Base-by-base conservation (phyloP, 2,113 vertebrate genomes). In the Anguilla japonica region DNA sequence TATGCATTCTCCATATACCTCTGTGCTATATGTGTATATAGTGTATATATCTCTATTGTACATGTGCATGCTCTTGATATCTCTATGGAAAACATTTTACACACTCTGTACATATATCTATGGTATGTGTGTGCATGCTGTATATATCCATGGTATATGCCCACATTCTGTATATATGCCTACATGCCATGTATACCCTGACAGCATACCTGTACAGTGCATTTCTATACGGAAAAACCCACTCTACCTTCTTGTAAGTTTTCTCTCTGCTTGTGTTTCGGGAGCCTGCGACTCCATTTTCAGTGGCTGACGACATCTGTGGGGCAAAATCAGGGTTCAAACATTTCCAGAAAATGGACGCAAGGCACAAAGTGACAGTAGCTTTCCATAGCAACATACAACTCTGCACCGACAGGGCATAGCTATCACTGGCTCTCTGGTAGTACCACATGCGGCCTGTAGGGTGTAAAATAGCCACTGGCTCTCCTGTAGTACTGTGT, bases 211-310 rank as follows among this genome's bases (percentile, higher is more conserved):
- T 67, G 60, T 22, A 67, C 20, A 63, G 20, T 67, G 18, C 18
- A 15, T 75, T 11, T 75, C n/a, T 75, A 34, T 34, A 29, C 34
- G 26, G 1, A 9, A 11, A 75, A 75, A 29, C 8, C 71, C 26
- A 41, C 79, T 75, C 90, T 88, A 98, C 98, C 96, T 98, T 99
- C 94, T 99, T 99, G 82, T 99, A 99, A 0, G 97, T 99, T 95
- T 99, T 99, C 91, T 99, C 98, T 94, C 96, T 96, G 60, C 94
- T 95, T 90, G 93, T 94, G 89, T 94, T 97, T 89, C 93, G 91
- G 88, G 95, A 89, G 87, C 93, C 93, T 82, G 95, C 87, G 84
- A 93, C 96, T 91, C 97, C 96, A 94, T 97, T 99, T 95, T 97
- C 98, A 91, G 95, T 94, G 90, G 96, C 94, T 0, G 96, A 96